These are phyloP conservation scores for Euura saliciscinereae DNA, from an alignment of 1,140 invertebrate species.

Conservation along the genomic window DNA sequence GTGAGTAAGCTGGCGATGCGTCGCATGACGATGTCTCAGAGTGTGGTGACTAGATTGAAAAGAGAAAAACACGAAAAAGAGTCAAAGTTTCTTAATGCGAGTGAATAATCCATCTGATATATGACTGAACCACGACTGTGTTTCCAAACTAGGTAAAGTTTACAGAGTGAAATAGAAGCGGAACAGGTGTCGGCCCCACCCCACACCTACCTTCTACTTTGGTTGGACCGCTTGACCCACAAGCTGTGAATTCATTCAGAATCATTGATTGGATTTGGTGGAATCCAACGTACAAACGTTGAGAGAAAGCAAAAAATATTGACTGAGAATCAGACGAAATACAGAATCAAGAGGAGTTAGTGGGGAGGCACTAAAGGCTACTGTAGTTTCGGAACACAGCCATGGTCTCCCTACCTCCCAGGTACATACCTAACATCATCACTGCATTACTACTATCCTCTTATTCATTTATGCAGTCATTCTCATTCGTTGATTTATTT, in stretches of 20 bases:
- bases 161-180: constrained; percentile 41
- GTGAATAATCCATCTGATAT: constrained; percentile 44
- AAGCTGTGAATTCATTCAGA: constrained; percentile 47
- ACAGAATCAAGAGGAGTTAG: constrained; percentile 50
- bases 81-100: constrained; percentile 47
- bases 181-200: constrained; percentile 25
- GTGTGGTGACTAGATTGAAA: background rate
- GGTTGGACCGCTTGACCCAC: constrained; percentile 46
- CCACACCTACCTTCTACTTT: constrained; percentile 24
- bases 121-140: constrained; percentile 60
- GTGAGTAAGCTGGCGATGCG: constrained; percentile 56
- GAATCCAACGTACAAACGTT: constrained; percentile 54
- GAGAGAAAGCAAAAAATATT: constrained; percentile 29
- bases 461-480: background rate
- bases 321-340: constrained; percentile 32
- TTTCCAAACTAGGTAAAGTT: constrained; percentile 63
- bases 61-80: constrained; percentile 24
- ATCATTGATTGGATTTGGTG: constrained; percentile 55
- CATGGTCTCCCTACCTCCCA: constrained; percentile 70
- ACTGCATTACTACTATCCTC: constrained; percentile 31
- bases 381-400: constrained; percentile 70
- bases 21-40: constrained; percentile 34
- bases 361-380: constrained; percentile 60
- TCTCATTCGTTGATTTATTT: constrained; percentile 1
- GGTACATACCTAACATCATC: constrained; percentile 61